Base-by-base conservation (phyloP, 1,140 invertebrate genomes). In the Halictus rubicundus region DNA sequence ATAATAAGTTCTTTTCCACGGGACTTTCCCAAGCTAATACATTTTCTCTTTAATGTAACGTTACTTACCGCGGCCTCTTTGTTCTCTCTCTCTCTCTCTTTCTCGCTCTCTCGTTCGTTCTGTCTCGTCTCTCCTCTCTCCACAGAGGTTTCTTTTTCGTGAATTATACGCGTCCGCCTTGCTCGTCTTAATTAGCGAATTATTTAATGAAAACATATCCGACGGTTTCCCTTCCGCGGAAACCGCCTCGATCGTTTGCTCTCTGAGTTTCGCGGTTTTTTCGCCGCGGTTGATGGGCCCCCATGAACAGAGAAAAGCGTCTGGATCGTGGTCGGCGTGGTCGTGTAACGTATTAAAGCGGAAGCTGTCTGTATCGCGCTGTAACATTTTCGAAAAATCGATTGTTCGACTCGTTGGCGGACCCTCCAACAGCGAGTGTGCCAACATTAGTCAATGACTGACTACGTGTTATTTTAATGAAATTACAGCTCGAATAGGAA, bases 31-130 rank as follows among this genome's bases (percentile, higher is more conserved):
- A 69, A 70, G 42, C 82, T 85, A 85, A 85, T 85, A 81, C 70
- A 73, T 74, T 79, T 73, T 49, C 78, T 74, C 83, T 69, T 75
- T 84, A 84, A 85, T 84, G 78, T 80, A 71, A 73, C 61, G 68
- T 80, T 60, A 72, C 82, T 69, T 52, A 78, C 65, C 66, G 54
- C 52, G 21, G 49, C 21, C 66, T 32, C 74, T 84, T 72, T 66
- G 77, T 78, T 63, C 27, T 14, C 39, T n/a, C 54, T 16, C 19
- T 23, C 8, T 10, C 42, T 14, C 10, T n/a, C 42, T 1, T 12
- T 46, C 12, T 46, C 14, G 9, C 42, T 14, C 2, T 9, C 42
- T 10, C 10, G n/a, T n/a, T n/a, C n/a, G n/a, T 14, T 3, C 10
- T 7, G 39, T 46, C 14, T 14, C 10, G 0, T 12, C 10, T 46